Percentiles rank a stretch among this genome's conserved stretches.
Evolutionary conservation across 2,797 vertebrate species (phyloP).

Genomic region (Rhinichthys osculus): DNA sequence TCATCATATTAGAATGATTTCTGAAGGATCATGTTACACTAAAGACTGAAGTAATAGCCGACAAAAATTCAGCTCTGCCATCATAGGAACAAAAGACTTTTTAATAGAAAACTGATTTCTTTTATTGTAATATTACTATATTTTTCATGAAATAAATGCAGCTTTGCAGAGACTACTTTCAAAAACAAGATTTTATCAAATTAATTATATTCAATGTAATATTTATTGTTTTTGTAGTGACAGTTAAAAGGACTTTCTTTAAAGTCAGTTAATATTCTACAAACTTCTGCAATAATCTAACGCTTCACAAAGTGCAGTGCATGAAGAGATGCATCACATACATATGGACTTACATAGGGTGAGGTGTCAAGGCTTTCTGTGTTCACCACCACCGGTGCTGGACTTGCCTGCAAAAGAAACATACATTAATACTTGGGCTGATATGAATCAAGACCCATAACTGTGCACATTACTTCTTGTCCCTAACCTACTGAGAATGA

Average conservation of each 20-base stretch:
- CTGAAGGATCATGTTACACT: neutral
- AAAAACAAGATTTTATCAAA: too few species aligned
- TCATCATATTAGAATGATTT: neutral
- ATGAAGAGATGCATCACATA: conserved; percentile 56
- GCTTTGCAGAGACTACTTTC: too few species aligned
- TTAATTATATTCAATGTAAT: neutral
- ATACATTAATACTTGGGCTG: conserved; percentile 26
- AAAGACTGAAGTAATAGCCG: neutral
- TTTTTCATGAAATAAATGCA: too few species aligned
- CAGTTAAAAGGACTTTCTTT: neutral
- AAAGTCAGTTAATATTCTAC: neutral
- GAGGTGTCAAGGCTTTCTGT: conserved; percentile 90
- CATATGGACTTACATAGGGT: conserved; percentile 87
- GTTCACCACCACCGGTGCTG: conserved; percentile 95
- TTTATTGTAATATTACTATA: neutral
- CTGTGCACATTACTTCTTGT: conserved; percentile 18
- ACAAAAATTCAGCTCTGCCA: neutral
- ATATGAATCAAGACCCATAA: conserved; percentile 18
- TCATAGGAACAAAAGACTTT: neutral
- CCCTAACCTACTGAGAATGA: neutral
- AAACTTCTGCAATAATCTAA: neutral
- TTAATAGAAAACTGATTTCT: neutral
- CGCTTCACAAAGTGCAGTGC: neutral
- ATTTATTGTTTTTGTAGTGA: neutral
- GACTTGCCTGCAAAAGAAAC: conserved; percentile 87